Conservation (phyloP, 2,797 vertebrate species). For the Falco concolor region DNA sequence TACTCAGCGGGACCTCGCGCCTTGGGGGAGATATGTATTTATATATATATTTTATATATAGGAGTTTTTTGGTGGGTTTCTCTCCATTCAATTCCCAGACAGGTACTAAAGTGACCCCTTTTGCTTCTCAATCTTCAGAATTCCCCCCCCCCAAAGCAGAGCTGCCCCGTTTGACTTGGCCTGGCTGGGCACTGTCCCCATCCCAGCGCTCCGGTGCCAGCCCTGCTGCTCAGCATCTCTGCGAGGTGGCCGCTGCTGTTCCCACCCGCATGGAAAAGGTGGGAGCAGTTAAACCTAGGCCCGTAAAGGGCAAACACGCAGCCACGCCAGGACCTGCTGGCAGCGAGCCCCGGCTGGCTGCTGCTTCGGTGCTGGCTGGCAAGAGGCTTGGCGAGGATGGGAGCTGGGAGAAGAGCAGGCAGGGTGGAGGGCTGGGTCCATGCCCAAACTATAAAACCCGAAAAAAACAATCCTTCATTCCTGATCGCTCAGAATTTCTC, state of each 20-base stretch:
- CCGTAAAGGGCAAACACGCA: background rate
- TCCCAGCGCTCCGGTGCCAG: background rate
- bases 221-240: background rate
- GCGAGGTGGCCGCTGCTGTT: accelerated
- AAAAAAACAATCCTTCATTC: background rate
- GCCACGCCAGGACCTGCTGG: background rate
- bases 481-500: background rate
- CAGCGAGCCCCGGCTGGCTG: background rate
- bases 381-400: background rate
- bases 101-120: background rate
- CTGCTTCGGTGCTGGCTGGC: background rate
- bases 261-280: background rate
- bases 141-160: accelerated
- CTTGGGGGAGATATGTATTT: slow-evolving; percentile 1
- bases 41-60: background rate
- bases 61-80: accelerated
- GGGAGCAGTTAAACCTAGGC: background rate
- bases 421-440: background rate
- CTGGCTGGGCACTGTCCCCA: background rate
- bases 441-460: background rate
- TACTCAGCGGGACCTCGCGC: slow-evolving; percentile 6
- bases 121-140: background rate
- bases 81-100: background rate
- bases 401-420: background rate
- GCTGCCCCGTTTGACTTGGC: background rate